Evolutionary conservation across 2,888 invertebrate genomes (phyloP), one percentile per base, ranked within the genome.

Genomic region (Drosophila falleni): DNA sequence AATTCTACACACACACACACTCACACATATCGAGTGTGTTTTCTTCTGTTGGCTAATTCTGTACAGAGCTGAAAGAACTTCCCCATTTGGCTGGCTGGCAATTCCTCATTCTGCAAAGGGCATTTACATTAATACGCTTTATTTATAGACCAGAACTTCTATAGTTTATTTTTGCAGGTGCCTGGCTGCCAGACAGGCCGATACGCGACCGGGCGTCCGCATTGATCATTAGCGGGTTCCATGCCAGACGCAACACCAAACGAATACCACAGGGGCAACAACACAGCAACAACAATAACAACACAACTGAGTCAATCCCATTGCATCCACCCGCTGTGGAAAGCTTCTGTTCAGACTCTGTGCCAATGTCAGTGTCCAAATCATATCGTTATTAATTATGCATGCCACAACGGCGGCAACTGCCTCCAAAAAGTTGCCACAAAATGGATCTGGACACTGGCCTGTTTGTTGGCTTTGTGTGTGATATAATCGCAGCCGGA

Each of bases 41-140:
- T 31, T 31, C 29, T 50, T 41, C 44, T 78, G 47, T 61, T 19
- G 51, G 80, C 82, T 82, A 81, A 81, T 80, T 81, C 66, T 71
- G 67, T 67, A 23, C 64, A 47, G 33, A 53, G 64, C 44, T 47
- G 39, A 55, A 58, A 71, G 71, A 82, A 81, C 83, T 80, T 78
- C 72, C 78, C 68, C 83, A 77, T 80, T 80, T 56, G 70, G 26
- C 35, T 47, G 16, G 63, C 74, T 41, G 46, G 64, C 71, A 74
- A 79, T 78, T 79, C 88, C 88, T 83, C 88, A 85, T 87, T 83
- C 87, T 70, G 67, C 67, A 72, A 78, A 87, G 87, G 87, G 83
- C 87, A 81, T 83, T 87, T 83, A 78, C 81, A 81, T 82, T 81
- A 72, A 69, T 78, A 69, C 84, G 56, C 31, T 59, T 74, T 81